phyloP scores from a whole-genome alignment of 2,113 vertebrate species.

The Sciurus niger region DNA sequence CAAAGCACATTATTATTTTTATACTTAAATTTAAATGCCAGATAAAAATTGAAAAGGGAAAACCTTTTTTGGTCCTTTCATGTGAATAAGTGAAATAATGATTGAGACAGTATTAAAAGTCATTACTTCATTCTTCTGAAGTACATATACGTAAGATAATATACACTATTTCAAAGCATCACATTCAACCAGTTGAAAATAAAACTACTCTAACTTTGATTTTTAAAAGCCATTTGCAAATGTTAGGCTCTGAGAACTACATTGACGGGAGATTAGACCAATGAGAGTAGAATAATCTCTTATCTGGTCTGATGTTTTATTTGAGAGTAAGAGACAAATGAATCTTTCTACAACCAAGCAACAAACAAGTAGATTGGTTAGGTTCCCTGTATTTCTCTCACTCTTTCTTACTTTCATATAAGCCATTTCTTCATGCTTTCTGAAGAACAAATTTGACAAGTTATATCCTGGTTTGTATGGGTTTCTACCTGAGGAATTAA shows the following conservation, averaged over 20 bases:
- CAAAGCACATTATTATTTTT: background rate
- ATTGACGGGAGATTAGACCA: background rate
- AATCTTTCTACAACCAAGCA: background rate
- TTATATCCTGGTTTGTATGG: background rate
- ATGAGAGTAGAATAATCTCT: background rate
- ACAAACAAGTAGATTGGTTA: background rate
- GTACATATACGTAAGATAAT: background rate
- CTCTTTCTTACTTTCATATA: background rate
- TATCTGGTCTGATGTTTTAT: background rate
- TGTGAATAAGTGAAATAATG: background rate
- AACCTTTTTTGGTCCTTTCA: background rate
- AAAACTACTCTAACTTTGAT: slow-evolving; percentile 29
- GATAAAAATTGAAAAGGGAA: background rate
- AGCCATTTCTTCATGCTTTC: background rate
- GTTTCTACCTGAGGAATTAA: background rate
- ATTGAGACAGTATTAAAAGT: background rate
- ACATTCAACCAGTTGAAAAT: background rate
- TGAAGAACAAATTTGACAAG: background rate
- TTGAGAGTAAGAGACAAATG: background rate
- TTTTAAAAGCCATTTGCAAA: background rate
- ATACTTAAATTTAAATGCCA: background rate
- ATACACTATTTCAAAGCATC: background rate
- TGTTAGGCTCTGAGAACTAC: background rate
- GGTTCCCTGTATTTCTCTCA: background rate
- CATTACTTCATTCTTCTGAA: background rate